phyloP scores from a whole-genome alignment of 2,888 invertebrate species.

The Mythimna pallens region DNA sequence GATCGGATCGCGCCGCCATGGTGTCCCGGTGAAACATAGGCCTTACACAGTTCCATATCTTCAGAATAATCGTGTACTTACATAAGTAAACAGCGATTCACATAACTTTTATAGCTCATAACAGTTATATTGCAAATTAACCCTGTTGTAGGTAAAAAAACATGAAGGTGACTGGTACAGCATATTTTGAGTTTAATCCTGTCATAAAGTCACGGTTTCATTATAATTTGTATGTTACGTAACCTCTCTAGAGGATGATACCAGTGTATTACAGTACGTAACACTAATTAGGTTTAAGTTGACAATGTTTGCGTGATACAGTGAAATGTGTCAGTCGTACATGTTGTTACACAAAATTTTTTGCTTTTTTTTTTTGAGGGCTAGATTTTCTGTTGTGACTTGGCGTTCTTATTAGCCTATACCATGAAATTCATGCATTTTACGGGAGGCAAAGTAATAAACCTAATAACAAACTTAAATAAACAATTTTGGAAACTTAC shows the following conservation, averaged over 20 bases:
- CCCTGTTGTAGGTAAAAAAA: slow-evolving; percentile 35
- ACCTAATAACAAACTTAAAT: too few species aligned
- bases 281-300: slow-evolving; percentile 23
- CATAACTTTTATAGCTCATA: slow-evolving; percentile 48
- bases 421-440: too few species aligned
- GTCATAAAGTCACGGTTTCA: slow-evolving; percentile 43
- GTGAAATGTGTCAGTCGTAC: not conserved
- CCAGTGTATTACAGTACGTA: not conserved
- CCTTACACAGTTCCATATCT: not conserved
- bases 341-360: not conserved
- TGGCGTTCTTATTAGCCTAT: too few species aligned
- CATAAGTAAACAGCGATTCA: slow-evolving; percentile 36
- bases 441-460: too few species aligned
- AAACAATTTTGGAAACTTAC: too few species aligned
- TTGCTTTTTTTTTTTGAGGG: not conserved
- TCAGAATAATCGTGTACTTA: slow-evolving; percentile 8
- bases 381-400: too few species aligned
- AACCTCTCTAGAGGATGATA: not conserved
- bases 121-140: slow-evolving; percentile 58
- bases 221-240: slow-evolving; percentile 29
- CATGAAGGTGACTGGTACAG: slow-evolving; percentile 28
- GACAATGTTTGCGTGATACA: not conserved
- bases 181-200: slow-evolving; percentile 46
- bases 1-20: too few species aligned
- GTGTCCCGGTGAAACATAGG: too few species aligned